Conservation (phyloP, 2,797 vertebrate genomes). For the Anguilla obscura region DNA sequence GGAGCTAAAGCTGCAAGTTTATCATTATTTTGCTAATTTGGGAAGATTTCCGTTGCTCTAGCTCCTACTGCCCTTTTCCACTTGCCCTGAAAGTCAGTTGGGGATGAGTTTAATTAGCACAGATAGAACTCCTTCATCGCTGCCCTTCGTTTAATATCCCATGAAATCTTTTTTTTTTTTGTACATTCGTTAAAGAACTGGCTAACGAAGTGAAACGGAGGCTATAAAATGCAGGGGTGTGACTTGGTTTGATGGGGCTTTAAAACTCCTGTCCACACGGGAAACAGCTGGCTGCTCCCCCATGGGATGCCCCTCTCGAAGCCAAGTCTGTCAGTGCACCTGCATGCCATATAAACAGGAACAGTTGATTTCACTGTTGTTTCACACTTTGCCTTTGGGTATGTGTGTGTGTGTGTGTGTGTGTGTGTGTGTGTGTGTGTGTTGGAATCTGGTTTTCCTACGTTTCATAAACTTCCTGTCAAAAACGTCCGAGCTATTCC, state of each 20-base stretch:
- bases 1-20: background rate
- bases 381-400: background rate
- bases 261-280: background rate
- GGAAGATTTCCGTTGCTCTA: background rate
- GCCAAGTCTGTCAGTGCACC: background rate
- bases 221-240: background rate
- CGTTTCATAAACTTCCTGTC: background rate
- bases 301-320: background rate
- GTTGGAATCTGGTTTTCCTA: background rate
- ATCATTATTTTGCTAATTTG: conserved; percentile 1
- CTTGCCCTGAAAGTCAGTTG: conserved; percentile 61
- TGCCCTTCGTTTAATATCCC: conserved; percentile 70
- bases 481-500: background rate
- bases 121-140: conserved; percentile 43
- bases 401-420: background rate
- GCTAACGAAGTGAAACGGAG: conserved; percentile 23
- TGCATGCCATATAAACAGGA: conserved; percentile 8
- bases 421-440: background rate
- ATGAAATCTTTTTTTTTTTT: conserved; percentile 59
- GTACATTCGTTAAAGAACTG: conserved; percentile 7
- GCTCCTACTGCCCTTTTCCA: conserved; percentile 60
- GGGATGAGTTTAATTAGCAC: conserved; percentile 65
- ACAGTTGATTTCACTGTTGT: background rate
- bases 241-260: conserved; percentile 9
- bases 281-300: conserved; percentile 9